phyloP scores from a whole-genome alignment of 2,888 invertebrate genomes.

The Electrophaes corylata region DNA sequence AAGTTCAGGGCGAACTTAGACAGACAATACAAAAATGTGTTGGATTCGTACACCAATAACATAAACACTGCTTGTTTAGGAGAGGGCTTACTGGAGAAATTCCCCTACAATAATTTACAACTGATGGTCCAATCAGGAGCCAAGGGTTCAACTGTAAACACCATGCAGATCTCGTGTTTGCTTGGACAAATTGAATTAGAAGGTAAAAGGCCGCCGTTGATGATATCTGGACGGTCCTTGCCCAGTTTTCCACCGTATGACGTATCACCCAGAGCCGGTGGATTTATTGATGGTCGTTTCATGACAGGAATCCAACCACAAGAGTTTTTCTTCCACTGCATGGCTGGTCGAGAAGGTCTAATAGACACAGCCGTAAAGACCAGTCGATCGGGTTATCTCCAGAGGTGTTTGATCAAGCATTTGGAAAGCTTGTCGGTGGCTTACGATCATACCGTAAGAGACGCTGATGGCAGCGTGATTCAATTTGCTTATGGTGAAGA shows the following conservation, averaged over 20 bases:
- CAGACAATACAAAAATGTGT: slow-evolving; percentile 90
- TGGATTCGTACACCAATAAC: slow-evolving; percentile 94
- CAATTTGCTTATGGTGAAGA: slow-evolving; percentile 98
- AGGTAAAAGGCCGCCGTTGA: slow-evolving; percentile 97
- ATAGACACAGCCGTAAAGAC: slow-evolving; percentile 99
- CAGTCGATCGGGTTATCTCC: slow-evolving; percentile 98
- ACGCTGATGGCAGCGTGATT: slow-evolving; percentile 95
- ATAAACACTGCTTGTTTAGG: slow-evolving; percentile 95
- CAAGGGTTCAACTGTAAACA: slow-evolving; percentile 98
- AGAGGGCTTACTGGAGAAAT: slow-evolving; percentile 92
- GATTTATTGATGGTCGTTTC: slow-evolving; percentile 98
- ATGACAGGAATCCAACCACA: slow-evolving; percentile 99
- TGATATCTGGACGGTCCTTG: slow-evolving; percentile 95
- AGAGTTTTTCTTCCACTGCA: slow-evolving; percentile 99
- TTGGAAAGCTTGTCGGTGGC: slow-evolving; percentile 96
- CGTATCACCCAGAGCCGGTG: slow-evolving; percentile 95
- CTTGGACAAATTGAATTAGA: slow-evolving; percentile 99
- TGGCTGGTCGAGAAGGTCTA: slow-evolving; percentile 99
- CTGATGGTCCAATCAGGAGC: slow-evolving; percentile 99
- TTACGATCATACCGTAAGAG: slow-evolving; percentile 98
- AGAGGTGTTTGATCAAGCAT: slow-evolving; percentile 98
- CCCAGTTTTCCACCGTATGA: slow-evolving; percentile 97
- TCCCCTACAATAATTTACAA: slow-evolving; percentile 98
- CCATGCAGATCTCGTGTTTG: slow-evolving; percentile 99
- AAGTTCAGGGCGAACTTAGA: slow-evolving; percentile 92